Percentiles rank a stretch among this genome's conserved stretches.
phyloP scores from a whole-genome alignment of 2,797 vertebrate genomes.

The Hyperoplus immaculatus region DNA sequence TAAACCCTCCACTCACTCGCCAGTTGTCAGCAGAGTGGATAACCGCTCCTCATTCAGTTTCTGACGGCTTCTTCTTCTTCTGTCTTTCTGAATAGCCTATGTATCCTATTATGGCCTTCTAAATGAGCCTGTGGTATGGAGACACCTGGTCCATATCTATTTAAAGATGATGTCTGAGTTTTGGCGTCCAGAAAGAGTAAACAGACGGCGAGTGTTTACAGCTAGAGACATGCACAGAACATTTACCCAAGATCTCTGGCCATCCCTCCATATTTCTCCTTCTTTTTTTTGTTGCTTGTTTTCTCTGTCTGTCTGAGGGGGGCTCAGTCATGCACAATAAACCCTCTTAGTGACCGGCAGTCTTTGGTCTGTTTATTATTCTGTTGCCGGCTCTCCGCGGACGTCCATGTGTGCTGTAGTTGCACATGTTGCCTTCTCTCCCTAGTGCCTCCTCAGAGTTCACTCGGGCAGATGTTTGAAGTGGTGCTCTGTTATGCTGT shows the following conservation, averaged over 20 bases:
- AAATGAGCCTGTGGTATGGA: constrained; percentile 17
- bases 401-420: constrained; percentile 68
- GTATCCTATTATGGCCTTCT: constrained; percentile 24
- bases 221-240: constrained; percentile 32
- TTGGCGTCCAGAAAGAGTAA: constrained; percentile 20
- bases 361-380: constrained; percentile 80
- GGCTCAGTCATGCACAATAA: constrained; percentile 73
- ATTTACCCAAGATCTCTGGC: constrained; percentile 29
- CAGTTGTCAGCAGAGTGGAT: constrained; percentile 60
- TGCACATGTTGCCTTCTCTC: constrained; percentile 72
- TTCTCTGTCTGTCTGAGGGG: constrained; percentile 59
- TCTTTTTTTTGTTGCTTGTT: constrained; percentile 60
- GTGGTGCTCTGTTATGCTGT: constrained; percentile 38
- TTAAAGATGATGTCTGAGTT: constrained; percentile 21
- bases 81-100: constrained; percentile 33
- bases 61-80: constrained; percentile 2
- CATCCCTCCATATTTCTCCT: constrained; percentile 6
- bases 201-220: constrained; percentile 48
- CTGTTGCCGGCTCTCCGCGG: constrained; percentile 60
- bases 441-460: constrained; percentile 60
- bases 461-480: constrained; percentile 66
- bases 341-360: constrained; percentile 65
- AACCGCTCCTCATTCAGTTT: constrained; percentile 45
- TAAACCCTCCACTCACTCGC: constrained; percentile 24
- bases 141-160: constrained; percentile 38